phyloP scores from a whole-genome alignment of 2,888 invertebrate genomes.

The Hyalella azteca region DNA sequence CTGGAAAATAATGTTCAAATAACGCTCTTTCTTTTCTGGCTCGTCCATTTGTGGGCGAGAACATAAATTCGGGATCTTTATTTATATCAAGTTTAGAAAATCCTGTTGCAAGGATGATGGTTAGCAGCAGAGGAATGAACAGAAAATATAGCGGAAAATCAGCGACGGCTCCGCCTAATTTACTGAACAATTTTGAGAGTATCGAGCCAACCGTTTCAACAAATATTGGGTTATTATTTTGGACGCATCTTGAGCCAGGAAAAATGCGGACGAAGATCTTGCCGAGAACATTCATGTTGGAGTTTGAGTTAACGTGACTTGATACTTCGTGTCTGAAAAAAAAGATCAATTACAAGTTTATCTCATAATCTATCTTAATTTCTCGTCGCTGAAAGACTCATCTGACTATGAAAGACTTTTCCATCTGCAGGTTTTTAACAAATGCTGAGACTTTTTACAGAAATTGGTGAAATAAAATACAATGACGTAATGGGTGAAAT shows the following conservation, averaged over 20 bases:
- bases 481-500: no score
- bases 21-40: conserved; percentile 74
- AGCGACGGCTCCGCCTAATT: conserved; percentile 79
- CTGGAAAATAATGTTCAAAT: conserved; percentile 83
- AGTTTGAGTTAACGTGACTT: background rate
- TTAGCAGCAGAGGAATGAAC: conserved; percentile 81
- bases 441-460: no score
- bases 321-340: background rate
- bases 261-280: background rate
- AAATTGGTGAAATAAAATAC: no score
- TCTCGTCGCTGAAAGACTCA: no score
- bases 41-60: conserved; percentile 85
- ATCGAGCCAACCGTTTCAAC: background rate
- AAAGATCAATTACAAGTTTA: background rate
- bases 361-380: no score
- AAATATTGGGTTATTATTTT: background rate
- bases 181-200: conserved; percentile 69
- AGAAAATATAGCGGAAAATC: conserved; percentile 86
- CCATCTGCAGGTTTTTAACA: no score
- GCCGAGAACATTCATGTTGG: background rate
- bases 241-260: background rate
- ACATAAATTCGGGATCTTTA: conserved; percentile 90
- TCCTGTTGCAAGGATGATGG: conserved; percentile 82
- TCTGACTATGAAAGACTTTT: no score
- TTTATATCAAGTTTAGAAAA: conserved; percentile 84